Percentiles rank a stretch among this genome's conserved stretches.
phyloP scores from a whole-genome alignment of 2,797 vertebrate genomes.

The Dipus sagitta region DNA sequence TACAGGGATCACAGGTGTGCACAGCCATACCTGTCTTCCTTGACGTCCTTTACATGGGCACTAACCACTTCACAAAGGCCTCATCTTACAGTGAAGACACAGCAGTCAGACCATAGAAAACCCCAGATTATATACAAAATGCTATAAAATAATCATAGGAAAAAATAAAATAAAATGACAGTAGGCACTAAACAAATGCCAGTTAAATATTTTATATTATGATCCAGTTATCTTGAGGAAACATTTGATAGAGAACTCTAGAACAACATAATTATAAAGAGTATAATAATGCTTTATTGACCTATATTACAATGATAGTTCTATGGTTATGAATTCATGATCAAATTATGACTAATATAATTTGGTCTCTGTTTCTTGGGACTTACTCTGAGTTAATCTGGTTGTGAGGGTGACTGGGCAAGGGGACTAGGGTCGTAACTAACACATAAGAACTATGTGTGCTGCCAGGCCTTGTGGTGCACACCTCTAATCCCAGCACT shows the following conservation, averaged over 20 bases:
- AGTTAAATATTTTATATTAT: slow-evolving; percentile 20
- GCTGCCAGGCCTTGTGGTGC: no score
- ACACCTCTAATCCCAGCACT: no score
- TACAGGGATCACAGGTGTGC: no score
- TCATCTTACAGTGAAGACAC: background rate
- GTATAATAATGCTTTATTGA: slow-evolving; percentile 35
- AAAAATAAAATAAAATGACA: background rate
- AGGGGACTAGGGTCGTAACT: slow-evolving; percentile 55
- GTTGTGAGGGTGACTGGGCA: slow-evolving; percentile 76
- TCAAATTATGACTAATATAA: slow-evolving; percentile 73
- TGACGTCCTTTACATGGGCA: background rate
- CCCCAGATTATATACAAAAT: background rate
- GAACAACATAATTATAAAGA: background rate
- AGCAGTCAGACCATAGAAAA: background rate
- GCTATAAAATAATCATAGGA: background rate
- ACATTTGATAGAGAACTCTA: slow-evolving; percentile 29
- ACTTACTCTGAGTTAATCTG: slow-evolving; percentile 66
- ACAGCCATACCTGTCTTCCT: no score
- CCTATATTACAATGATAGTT: slow-evolving; percentile 46
- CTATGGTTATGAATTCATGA: slow-evolving; percentile 54
- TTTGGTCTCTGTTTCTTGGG: slow-evolving; percentile 71
- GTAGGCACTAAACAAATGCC: slow-evolving; percentile 4
- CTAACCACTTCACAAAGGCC: background rate
- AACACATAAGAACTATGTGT: no score
- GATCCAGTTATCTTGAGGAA: background rate